Base-by-base conservation (phyloP, 2,113 vertebrate genomes). In the Corydoras maculifer region DNA sequence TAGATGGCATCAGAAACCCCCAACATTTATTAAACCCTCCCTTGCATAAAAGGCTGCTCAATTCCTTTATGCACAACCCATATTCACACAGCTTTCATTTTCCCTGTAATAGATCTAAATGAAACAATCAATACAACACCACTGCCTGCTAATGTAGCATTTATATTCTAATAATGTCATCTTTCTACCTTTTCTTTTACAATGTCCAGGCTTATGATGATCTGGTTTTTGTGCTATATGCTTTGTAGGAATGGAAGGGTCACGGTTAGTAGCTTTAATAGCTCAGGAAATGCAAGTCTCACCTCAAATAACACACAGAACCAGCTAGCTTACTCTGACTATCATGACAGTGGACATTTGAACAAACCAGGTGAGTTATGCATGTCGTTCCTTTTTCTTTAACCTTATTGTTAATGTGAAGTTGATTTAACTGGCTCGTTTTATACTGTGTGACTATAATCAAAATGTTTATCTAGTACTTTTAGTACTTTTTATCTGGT, bases 121-220 rank as follows among this genome's bases (percentile, higher is more conserved):
- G 71, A 61, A 73, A 63, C 48, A 66, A 35, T 43, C 57, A 60
- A 18, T 29, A 54, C 60, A n/a, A 14, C 12, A 61, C 63, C 53
- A 57, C 50, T 61, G 10, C 61, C 64, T 60, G 30, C 58, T 53
- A 32, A 25, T 48, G 32, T 54, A 54, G 49, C 58, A 61, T 9
- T 9, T 3, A 55, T 68, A 50, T 66, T 35, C 68, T 65, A 74
- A 74, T 71, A 64, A 81, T 76, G 79, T 74, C 76, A 70, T 67
- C 54, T 11, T 71, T 65, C 68, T 58, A 29, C 50, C n/a, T 58
- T 78, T 49, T 71, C 30, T 43, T 58, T 74, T 72, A 63, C 74
- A 71, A 78, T 81, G 79, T 74, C 50, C 70, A 54, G 69, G 58
- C 54, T 69, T 31, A 54, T 48, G 43, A 7, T 9, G 31, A 58